Evolutionary conservation across 2,888 invertebrate species (phyloP), one percentile per base, ranked within the genome.

Genomic region (Polydrusus cervinus): DNA sequence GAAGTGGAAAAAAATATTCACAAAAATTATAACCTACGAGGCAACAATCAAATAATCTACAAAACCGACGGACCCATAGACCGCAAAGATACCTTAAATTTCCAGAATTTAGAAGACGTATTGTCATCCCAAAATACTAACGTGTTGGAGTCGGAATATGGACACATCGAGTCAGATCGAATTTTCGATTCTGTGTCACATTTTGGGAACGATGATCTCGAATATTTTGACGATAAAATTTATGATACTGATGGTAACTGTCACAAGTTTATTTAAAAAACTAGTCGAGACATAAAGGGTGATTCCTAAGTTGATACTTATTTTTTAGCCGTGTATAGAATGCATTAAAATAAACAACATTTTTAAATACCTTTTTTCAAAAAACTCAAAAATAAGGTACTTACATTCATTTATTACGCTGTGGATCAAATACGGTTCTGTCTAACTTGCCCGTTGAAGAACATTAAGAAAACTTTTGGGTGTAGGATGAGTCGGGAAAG

Each of bases 61-160:
- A 14, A 57, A 34, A 34, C 30, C 25, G 3, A 25, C 3, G 25
- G 25, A 25, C 38, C 38, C 8, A 16, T 57, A 18, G 64, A 73
- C 30, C 69, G 70, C 65, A 76, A 66, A 14, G 76, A 76, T 57
- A 73, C 68, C 1, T 18, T 76, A 2, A 67, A 40, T 45, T 73
- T 76, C 14, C 45, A 43, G 16, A 76, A 72, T 43, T 64, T 72
- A 9, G 68, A 76, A 16, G 49, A 71, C 45, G 20, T 72, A n/a
- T 73, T 73, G 40, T 14, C 73, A 3, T 62, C 57, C 6, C 10
- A 47, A 7, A 43, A 74, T 57, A 74, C 76, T 6, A 74, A 79
- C 13, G 30, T 73, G n/a, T n/a, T 80, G 16, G 80, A 79, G 61
- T 80, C 80, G 1, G 81, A 80, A 14, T 79, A 75, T 64, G 81